Evolutionary conservation across 2,888 invertebrate genomes (phyloP), one percentile per base, ranked within the genome.

Genomic region (Mayetiola destructor): DNA sequence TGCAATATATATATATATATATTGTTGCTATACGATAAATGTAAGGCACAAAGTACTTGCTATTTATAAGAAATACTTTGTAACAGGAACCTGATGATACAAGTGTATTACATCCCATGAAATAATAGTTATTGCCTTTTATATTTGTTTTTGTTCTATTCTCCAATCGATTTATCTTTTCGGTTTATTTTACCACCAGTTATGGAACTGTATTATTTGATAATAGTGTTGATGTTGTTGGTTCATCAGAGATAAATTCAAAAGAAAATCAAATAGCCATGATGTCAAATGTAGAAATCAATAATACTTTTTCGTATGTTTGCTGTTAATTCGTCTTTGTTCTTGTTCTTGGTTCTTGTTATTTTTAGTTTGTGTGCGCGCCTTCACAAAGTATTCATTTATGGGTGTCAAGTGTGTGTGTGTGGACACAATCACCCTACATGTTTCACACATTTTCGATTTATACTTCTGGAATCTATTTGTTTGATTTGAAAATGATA

Each of bases 221-320:
- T 12, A 32, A 27, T 48, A 27, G 23, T 48, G 27, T 27, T 48
- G n/a, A 6, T 16, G 48, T 32, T 32, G 32, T 32, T 32, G 32
- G 3, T 48, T 48, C 16, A 48, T 27, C 27, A 48, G 48, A 48
- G 48, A 48, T 48, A 23, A 27, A n/a, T 48, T 27, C 27, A 48
- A 6, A 16, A 48, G 48, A 48, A 48, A 48, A 48, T 48, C 48
- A 48, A 48, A 48, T 27, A 48, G 48, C 27, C 48, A 48, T 48
- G 48, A 48, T 48, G 48, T 48, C 27, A 48, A n/a, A 27, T 48
- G 48, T 48, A 27, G 48, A 48, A 48, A 48, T 48, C 48, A 48
- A 48, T 48, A 48, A 27, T 48, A 23, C 27, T 48, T 27, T 48
- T 48, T 48, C n/a, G n/a, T n/a, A n/a, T n/a, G 27, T 27, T 48